phyloP scores from a whole-genome alignment of 2,113 vertebrate genomes.

The Hippocampus guttulatus region DNA sequence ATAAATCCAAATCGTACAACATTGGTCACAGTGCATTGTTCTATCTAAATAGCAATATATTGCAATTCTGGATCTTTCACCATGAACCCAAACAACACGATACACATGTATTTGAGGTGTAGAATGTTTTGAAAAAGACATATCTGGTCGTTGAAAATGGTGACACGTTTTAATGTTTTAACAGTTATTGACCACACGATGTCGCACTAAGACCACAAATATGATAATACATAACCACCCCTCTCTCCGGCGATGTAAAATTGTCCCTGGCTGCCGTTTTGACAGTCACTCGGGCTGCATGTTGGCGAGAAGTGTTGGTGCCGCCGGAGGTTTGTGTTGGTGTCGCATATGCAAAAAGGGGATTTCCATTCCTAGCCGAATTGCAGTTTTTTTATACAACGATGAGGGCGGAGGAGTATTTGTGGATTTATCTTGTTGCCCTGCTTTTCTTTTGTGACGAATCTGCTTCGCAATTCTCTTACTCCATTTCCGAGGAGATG shows the following conservation, averaged over 20 bases:
- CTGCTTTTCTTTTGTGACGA: constrained; percentile 41
- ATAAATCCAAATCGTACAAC: not conserved
- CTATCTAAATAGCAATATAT: not conserved
- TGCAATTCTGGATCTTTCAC: not conserved
- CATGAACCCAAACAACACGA: not conserved
- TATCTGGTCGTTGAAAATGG: not conserved
- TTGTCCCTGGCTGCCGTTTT: not conserved
- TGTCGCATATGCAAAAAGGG: not conserved
- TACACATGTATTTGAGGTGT: too few species aligned
- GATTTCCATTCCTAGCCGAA: not conserved
- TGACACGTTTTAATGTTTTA: accelerated
- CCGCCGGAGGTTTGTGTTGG: not conserved
- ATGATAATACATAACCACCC: constrained; percentile 11
- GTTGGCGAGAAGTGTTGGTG: not conserved
- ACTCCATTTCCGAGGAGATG: constrained; percentile 60
- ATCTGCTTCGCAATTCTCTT: constrained; percentile 50
- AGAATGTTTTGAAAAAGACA: not conserved
- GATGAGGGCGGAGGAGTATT: constrained; percentile 22
- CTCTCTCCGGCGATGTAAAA: not conserved
- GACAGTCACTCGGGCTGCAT: not conserved
- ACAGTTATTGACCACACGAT: constrained; percentile 24
- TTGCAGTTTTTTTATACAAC: constrained; percentile 37
- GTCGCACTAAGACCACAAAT: constrained; percentile 48
- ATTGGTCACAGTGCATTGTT: not conserved
- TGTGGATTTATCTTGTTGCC: constrained; percentile 27